Conservation (phyloP, 37 sponge, comb jelly and placozoan species). For the Axinella damicornis region DNA sequence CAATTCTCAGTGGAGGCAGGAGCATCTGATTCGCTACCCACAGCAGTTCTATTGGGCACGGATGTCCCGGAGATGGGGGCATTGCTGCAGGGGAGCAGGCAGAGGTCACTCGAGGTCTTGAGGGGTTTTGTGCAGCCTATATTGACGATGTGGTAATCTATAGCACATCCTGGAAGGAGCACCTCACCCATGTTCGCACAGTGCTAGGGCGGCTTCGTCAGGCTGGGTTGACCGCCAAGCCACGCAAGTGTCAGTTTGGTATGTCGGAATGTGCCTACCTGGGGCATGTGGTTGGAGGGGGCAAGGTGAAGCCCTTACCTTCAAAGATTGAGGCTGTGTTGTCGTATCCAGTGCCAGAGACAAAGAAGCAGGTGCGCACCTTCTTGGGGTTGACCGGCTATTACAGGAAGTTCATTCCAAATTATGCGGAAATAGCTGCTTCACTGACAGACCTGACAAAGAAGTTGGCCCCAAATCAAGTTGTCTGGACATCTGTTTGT, state of each 20-base stretch:
- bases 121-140: conserved; percentile 49
- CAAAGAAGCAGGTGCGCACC: conserved; percentile 43
- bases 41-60: too few relatives aligned
- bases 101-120: conserved; percentile 26
- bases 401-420: conserved; percentile 52
- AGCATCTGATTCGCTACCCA: too few relatives aligned
- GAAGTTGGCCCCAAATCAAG: conserved; percentile 24
- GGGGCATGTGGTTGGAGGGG: conserved; percentile 63
- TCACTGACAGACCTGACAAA: conserved; percentile 37
- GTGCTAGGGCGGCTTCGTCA: conserved; percentile 32
- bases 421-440: conserved; percentile 43
- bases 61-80: too few relatives aligned
- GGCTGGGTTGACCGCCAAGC: conserved; percentile 59
- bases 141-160: conserved; percentile 56
- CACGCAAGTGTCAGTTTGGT: conserved; percentile 59
- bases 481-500: conserved; percentile 26
- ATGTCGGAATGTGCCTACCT: conserved; percentile 44
- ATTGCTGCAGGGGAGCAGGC: too few relatives aligned
- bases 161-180: conserved; percentile 50
- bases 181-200: conserved; percentile 25
- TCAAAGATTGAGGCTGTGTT: conserved; percentile 52
- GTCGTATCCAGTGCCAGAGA: conserved; percentile 24
- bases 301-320: conserved; percentile 29
- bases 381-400: conserved; percentile 62
- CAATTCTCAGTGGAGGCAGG: too few relatives aligned